A percentile compares a stretch with the other conserved stretches of the same genome.
These are phyloP conservation scores for Drosophila arizonae DNA, from an alignment of 1,140 invertebrate species.

Conservation along the genomic window DNA sequence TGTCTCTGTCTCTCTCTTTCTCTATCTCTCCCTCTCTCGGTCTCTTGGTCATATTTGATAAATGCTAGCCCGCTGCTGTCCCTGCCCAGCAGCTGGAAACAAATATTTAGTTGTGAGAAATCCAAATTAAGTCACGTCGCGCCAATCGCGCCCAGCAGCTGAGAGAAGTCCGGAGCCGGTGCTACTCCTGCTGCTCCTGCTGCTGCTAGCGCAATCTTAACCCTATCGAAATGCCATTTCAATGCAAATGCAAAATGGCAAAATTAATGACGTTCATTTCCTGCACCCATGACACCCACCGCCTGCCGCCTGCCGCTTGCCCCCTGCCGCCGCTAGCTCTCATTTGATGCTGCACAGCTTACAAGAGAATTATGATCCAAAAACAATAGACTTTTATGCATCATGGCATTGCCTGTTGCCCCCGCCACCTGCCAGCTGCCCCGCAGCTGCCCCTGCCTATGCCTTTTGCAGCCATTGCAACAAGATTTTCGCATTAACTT, in stretches of 20 bases:
- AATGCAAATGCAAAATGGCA: slow-evolving; percentile 78
- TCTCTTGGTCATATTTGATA: slow-evolving; percentile 66
- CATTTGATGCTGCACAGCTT: slow-evolving; percentile 53
- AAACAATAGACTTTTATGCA: slow-evolving; percentile 79
- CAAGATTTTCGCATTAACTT: slow-evolving; percentile 79
- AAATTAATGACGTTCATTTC: slow-evolving; percentile 82
- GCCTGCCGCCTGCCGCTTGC: not conserved
- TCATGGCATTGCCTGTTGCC: slow-evolving; percentile 31
- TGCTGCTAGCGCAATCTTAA: slow-evolving; percentile 53
- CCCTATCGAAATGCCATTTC: slow-evolving; percentile 78
- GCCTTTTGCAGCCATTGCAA: slow-evolving; percentile 53
- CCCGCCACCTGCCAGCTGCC: slow-evolving; percentile 20
- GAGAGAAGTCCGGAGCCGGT: slow-evolving; percentile 43
- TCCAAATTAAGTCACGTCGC: slow-evolving; percentile 81
- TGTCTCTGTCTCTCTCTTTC: slow-evolving; percentile 8
- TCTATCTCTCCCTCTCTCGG: not conserved
- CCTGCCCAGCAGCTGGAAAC: slow-evolving; percentile 41
- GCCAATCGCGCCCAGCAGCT: slow-evolving; percentile 76
- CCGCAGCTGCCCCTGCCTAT: slow-evolving; percentile 49
- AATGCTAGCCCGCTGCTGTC: slow-evolving; percentile 45
- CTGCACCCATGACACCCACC: slow-evolving; percentile 50
- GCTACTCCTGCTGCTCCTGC: slow-evolving; percentile 4
- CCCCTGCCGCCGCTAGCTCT: not conserved
- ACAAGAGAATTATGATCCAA: slow-evolving; percentile 78
- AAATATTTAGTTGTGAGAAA: slow-evolving; percentile 74